These are phyloP conservation scores for Diploptera punctata DNA, from an alignment of 2,888 invertebrate genomes.

Conservation along the genomic window DNA sequence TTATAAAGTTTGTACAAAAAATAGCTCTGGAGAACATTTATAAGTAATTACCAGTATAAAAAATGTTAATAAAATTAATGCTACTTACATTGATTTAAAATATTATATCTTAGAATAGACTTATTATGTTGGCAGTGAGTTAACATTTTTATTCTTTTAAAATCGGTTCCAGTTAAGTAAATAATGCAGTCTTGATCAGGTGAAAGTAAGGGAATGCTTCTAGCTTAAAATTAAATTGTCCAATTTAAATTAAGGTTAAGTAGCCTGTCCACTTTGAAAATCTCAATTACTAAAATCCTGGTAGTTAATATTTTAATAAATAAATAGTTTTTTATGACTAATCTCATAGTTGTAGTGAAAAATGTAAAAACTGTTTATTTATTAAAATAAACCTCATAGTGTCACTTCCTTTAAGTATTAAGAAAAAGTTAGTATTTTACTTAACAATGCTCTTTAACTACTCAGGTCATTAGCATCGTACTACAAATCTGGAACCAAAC, in stretches of 20 bases:
- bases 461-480: no score
- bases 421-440: no score
- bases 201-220: background rate
- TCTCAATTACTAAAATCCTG: background rate
- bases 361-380: background rate
- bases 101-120: background rate
- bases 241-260: background rate
- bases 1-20: slow-evolving; percentile 24
- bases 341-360: background rate
- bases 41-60: background rate
- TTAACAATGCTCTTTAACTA: no score
- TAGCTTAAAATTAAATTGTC: background rate
- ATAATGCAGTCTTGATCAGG: background rate
- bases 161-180: background rate
- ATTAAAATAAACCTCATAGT: no score
- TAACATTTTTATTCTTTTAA: no score
- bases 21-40: background rate
- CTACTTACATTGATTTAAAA: background rate
- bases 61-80: background rate
- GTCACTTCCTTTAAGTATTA: no score
- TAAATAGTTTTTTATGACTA: background rate
- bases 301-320: background rate
- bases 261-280: background rate
- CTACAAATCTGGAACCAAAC: background rate
- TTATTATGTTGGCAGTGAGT: slow-evolving; percentile 4